Base-by-base conservation (phyloP, 2,113 vertebrate genomes). In the Salvelinus fontinalis region DNA sequence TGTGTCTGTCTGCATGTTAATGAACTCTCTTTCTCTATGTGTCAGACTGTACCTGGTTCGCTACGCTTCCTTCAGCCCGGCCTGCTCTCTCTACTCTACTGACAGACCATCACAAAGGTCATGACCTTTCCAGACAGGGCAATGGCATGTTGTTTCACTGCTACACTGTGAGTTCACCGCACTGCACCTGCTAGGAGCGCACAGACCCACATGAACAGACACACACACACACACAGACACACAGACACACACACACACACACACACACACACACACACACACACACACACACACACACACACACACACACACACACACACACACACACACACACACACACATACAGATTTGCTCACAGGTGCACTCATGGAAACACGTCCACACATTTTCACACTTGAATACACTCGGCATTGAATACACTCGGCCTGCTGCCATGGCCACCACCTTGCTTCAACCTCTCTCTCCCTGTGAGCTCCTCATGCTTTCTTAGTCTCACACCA, bases 31-130 rank as follows among this genome's bases (percentile, higher is more conserved):
- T 65, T 24, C 74, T 75, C 49, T 72, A 75, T 69, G 65, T 62
- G 59, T 62, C 59, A 62, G n/a, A 24, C 59, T 62, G 20, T 62
- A 22, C 59, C 59, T 62, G 59, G n/a, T 22, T 6, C 59, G 16
- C 59, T 62, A 1, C 1, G 7, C 59, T 57, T 20, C 20, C 14
- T 7, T 57, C 54, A 60, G 27, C 27, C 64, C 39, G 39, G n/a
- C 71, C 16, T 1, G 0, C 68, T 87, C 81, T 86, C 86, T 83
- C 89, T 69, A 72, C 70, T 73, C 57, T 76, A 75, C 81, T 86
- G 88, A 89, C 86, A 81, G 78, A 59, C 77, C 70, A 79, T 78
- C 66, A 65, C 74, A 86, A 79, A 87, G 91, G 89, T 90, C 90
- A 85, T n/a, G 73, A 73, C 85, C 65, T 82, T 76, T 84, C 76